Evolutionary conservation across 2,888 invertebrate genomes (phyloP), one percentile per base, ranked within the genome.

Genomic region (Nemurella pictetii): DNA sequence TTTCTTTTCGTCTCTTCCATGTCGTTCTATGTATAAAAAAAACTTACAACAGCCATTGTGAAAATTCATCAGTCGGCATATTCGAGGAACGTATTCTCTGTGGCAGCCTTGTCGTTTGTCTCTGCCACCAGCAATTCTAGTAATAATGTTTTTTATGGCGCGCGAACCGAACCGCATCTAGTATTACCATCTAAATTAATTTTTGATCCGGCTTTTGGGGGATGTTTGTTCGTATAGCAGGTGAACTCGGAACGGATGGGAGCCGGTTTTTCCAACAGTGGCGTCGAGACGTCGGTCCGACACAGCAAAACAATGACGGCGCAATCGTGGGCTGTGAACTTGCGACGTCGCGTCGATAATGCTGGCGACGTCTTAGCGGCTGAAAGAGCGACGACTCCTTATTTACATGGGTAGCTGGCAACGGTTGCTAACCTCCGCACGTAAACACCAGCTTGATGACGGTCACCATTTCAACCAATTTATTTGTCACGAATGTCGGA

Each of bases 111-210:
- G 80, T 81, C 80, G 35, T 81, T 81, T 81, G 80, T 81, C 80
- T 81, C 35, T 36, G 80, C 32, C 80, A 81, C 30, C 7, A 32
- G 36, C 36, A 36, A 81, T 81, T 81, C 32, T 36, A 30, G 35
- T 35, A 81, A 30, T 35, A 81, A 81, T 81, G 35, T 35, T 81
- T 81, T 81, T 75, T 75, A 27, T 20, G 55, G 15, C n/a, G 80
- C 32, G 32, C 26, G 36, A 81, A 27, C 28, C 35, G 80, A 30
- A 25, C 30, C 80, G 36, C 80, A 81, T 81, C 35, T 81, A 81
- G 35, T 81, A 81, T 81, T 81, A 35, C 80, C 80, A 81, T 81
- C 80, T 81, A 81, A 81, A 81, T 81, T 81, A 81, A 81, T 81
- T 81, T 81, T 81, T 35, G 80, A 35, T 35, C 80, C 35, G 80